Conservation (phyloP, 2,888 invertebrate species). For the Coelinius sp. region DNA sequence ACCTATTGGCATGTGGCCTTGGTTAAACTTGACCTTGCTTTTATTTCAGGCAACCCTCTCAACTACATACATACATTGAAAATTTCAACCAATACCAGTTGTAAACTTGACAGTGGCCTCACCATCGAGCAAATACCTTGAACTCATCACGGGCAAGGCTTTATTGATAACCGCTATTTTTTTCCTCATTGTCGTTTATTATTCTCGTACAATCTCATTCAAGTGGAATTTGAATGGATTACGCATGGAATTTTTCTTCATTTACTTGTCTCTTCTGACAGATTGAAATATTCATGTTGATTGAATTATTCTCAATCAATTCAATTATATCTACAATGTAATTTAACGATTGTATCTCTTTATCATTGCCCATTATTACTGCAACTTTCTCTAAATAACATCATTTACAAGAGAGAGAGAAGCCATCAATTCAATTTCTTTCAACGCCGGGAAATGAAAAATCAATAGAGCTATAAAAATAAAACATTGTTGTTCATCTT, state of each 20-base stretch:
- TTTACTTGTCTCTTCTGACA: not conserved
- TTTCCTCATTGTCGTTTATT: not conserved
- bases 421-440: not conserved
- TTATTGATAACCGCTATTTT: constrained; percentile 31
- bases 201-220: constrained; percentile 4
- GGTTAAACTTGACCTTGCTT: constrained; percentile 71
- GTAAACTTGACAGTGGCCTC: constrained; percentile 39
- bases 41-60: constrained; percentile 68
- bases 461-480: not conserved
- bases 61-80: constrained; percentile 32
- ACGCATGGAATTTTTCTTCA: not conserved
- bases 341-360: not conserved
- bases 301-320: not conserved
- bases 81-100: constrained; percentile 8
- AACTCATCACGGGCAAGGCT: constrained; percentile 30
- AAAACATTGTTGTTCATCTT: not conserved
- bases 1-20: constrained; percentile 66
- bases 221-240: not conserved
- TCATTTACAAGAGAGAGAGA: no score
- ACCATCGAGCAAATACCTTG: constrained; percentile 33
- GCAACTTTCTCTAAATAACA: not conserved
- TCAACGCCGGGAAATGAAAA: not conserved
- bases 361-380: not conserved
- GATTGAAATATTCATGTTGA: not conserved
- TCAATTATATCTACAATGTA: not conserved